Evolutionary conservation across 2,113 vertebrate genomes (phyloP).

Genomic region (Naja naja): DNA sequence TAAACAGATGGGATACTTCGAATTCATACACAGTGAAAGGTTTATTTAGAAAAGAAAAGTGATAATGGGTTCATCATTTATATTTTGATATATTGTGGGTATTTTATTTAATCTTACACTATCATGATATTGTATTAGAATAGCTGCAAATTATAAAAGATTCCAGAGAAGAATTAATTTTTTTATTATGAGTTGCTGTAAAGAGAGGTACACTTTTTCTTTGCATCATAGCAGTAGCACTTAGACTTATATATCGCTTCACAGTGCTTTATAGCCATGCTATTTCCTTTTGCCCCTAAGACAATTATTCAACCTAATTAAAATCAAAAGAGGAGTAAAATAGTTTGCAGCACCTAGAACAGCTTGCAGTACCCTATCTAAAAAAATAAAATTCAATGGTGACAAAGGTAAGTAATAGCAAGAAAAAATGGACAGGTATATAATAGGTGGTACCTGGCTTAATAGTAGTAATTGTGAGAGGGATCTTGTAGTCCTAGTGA

Average conservation of each 20-base stretch:
- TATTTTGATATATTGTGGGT: not conserved
- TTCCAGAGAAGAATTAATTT: not conserved
- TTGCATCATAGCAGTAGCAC: not conserved
- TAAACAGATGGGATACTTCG: conserved; percentile 24
- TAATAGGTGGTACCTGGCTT: not conserved
- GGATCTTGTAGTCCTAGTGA: not conserved
- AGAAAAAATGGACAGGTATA: not conserved
- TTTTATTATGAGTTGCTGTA: not conserved
- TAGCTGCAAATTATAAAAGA: not conserved
- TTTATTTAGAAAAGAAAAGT: conserved; percentile 14
- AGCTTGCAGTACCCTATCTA: not conserved
- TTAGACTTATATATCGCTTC: no score
- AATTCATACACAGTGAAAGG: not conserved
- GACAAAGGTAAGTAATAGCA: not conserved
- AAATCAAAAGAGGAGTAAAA: not conserved
- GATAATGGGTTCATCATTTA: not conserved
- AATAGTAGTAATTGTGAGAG: not conserved
- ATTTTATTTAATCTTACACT: not conserved
- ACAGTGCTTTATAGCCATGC: not conserved
- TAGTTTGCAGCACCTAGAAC: not conserved
- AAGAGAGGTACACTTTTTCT: not conserved
- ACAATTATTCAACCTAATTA: not conserved
- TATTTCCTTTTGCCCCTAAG: not conserved
- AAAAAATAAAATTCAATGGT: not conserved
- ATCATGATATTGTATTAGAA: not conserved